These are phyloP conservation scores for Cyclophora punctaria DNA, from an alignment of 2,888 invertebrate genomes.

Conservation along the genomic window DNA sequence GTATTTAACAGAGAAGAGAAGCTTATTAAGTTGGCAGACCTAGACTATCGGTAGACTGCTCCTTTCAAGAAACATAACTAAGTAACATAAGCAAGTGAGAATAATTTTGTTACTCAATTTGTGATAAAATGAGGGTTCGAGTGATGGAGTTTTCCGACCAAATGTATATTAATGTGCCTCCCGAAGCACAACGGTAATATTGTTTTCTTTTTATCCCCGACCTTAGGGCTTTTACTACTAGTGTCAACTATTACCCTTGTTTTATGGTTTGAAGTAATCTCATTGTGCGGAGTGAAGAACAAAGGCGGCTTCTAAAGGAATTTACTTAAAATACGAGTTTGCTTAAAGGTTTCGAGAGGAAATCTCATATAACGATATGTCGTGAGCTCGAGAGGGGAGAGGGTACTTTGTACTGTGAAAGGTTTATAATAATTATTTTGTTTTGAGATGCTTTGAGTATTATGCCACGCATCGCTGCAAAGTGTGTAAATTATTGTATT, in stretches of 20 bases:
- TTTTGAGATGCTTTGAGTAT: no score
- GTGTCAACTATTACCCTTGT: conserved; percentile 58
- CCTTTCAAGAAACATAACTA: conserved; percentile 8
- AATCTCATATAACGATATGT: conserved; percentile 30
- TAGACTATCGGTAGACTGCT: no score
- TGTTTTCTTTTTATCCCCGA: conserved; percentile 64
- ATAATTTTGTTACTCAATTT: conserved; percentile 59
- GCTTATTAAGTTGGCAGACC: conserved; percentile 9
- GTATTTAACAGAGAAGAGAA: conserved; percentile 22
- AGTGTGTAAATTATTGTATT: no score
- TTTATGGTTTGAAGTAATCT: conserved; percentile 55
- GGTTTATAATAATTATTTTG: conserved; percentile 25
- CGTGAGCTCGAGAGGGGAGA: conserved; percentile 10
- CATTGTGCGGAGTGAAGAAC: conserved; percentile 35
- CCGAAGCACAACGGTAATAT: conserved; percentile 59
- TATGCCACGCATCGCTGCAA: no score
- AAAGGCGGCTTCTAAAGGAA: conserved; percentile 27
- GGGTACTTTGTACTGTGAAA: conserved; percentile 19
- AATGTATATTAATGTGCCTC: conserved; percentile 70
- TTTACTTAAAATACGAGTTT: conserved; percentile 28
- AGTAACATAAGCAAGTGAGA: conserved; percentile 19
- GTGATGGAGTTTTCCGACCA: conserved; percentile 26
- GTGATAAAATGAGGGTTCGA: conserved; percentile 50
- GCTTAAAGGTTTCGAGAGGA: conserved; percentile 21
- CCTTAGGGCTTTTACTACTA: conserved; percentile 60